Conservation (phyloP, 2,113 vertebrate genomes). For the Ancistrus triradiatus region DNA sequence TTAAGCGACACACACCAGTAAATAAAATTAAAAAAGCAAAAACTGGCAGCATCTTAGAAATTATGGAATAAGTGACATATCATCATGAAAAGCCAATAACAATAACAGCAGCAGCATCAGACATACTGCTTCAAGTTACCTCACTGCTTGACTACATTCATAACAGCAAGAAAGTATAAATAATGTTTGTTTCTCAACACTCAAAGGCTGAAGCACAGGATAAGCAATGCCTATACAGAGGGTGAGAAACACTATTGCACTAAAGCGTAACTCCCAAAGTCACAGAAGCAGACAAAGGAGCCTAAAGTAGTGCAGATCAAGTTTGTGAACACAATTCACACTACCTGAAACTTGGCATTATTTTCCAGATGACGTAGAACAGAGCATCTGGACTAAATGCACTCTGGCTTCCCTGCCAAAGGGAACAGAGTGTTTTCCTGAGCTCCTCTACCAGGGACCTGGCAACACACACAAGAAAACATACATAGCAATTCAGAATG, state of each 20-base stretch:
- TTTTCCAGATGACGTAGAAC: slow-evolving; percentile 98
- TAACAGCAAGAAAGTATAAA: too few species aligned
- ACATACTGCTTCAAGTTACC: too few species aligned
- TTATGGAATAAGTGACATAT: too few species aligned
- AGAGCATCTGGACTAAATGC: slow-evolving; percentile 96
- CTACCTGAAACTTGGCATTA: slow-evolving; percentile 99
- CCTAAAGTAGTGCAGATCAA: slow-evolving; percentile 6
- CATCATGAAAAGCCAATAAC: too few species aligned
- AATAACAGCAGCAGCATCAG: too few species aligned
- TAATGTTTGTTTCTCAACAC: not conserved
- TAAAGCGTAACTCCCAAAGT: slow-evolving; percentile 17
- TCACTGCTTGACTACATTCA: too few species aligned
- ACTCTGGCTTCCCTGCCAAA: slow-evolving; percentile 94
- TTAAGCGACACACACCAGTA: too few species aligned
- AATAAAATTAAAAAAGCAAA: too few species aligned
- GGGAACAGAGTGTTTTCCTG: slow-evolving; percentile 93
- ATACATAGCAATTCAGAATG: not conserved
- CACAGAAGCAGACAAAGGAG: slow-evolving; percentile 13
- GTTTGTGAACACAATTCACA: not conserved
- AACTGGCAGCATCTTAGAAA: too few species aligned
- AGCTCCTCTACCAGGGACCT: slow-evolving; percentile 97
- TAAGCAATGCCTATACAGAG: not conserved
- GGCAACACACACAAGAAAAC: slow-evolving; percentile 45
- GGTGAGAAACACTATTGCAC: slow-evolving; percentile 1
- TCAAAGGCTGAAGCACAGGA: not conserved